Evolutionary conservation across 2,113 vertebrate genomes (phyloP).

Genomic region (Oncorhynchus gorbuscha): DNA sequence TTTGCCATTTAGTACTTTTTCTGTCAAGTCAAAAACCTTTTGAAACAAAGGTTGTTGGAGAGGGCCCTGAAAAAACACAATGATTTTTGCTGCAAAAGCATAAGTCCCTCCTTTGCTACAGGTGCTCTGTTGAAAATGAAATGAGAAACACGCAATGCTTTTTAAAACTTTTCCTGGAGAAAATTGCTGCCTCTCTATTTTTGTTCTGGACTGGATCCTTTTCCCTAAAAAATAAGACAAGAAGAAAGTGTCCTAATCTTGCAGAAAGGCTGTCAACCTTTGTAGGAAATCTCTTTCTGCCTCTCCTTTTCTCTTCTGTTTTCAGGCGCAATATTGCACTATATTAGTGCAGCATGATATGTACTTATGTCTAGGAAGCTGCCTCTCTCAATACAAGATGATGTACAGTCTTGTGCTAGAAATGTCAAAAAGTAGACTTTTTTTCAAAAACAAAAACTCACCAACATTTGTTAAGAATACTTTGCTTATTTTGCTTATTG

Average conservation of each 20-base stretch:
- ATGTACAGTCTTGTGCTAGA: conserved; percentile 78
- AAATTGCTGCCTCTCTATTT: background rate
- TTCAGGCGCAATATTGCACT: conserved; percentile 95
- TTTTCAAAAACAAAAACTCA: conserved; percentile 63
- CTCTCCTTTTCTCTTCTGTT: conserved; percentile 53
- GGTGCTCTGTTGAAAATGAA: background rate
- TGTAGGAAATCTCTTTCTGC: conserved; percentile 72
- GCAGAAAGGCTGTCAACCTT: conserved; percentile 48
- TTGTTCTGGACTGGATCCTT: conserved; percentile 15
- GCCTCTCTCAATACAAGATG: conserved; percentile 82
- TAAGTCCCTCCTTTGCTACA: conserved; percentile 28
- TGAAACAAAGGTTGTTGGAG: conserved; percentile 17
- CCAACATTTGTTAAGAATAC: conserved; percentile 56
- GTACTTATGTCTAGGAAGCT: conserved; percentile 85
- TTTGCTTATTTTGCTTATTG: conserved; percentile 72
- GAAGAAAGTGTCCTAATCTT: conserved; percentile 6
- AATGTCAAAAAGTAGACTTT: conserved; percentile 67
- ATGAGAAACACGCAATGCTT: background rate
- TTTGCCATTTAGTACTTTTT: conserved; percentile 42
- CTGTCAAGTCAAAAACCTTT: conserved; percentile 39
- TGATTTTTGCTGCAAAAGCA: conserved; percentile 39
- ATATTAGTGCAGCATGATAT: conserved; percentile 99
- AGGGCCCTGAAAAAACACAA: conserved; percentile 7
- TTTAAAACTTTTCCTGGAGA: background rate
- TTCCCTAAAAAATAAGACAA: background rate